Evolutionary conservation across 2,797 vertebrate genomes (phyloP).

Genomic region (Poeciliopsis infans): DNA sequence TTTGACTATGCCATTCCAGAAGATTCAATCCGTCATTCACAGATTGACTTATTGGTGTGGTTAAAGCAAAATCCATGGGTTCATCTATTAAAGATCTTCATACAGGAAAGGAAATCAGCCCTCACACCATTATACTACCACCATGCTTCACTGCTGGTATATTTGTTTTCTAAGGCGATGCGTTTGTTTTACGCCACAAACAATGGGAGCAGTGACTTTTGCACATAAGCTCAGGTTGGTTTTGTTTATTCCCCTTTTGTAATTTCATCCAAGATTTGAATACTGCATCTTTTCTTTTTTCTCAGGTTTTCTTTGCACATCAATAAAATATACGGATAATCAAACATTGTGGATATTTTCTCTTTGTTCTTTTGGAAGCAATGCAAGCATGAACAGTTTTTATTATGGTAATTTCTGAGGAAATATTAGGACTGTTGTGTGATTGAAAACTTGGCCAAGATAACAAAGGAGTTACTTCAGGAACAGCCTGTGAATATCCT

Average conservation of each 20-base stretch:
- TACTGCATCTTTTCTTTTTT: neutral
- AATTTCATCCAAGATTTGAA: neutral
- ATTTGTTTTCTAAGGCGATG: neutral
- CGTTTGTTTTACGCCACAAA: neutral
- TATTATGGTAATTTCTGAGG: neutral
- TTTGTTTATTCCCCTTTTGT: neutral
- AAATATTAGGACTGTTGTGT: slow-evolving; percentile 1
- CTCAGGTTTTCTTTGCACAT: neutral
- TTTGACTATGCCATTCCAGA: neutral
- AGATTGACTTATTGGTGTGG: neutral
- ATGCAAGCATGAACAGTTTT: neutral
- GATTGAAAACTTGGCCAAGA: neutral
- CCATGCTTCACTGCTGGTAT: neutral
- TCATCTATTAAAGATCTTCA: neutral
- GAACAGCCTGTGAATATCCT: neutral
- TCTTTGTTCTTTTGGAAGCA: slow-evolving; percentile 1
- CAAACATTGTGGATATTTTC: neutral
- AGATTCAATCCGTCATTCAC: neutral
- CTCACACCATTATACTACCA: neutral
- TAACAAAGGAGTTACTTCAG: neutral
- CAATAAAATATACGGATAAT: neutral
- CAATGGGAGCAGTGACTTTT: neutral
- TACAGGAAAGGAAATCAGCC: neutral
- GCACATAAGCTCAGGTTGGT: neutral
- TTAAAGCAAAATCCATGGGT: neutral